Evolutionary conservation across 1,140 invertebrate species (phyloP), one percentile per base, ranked within the genome.

Genomic region (Zaprionus davidi): DNA sequence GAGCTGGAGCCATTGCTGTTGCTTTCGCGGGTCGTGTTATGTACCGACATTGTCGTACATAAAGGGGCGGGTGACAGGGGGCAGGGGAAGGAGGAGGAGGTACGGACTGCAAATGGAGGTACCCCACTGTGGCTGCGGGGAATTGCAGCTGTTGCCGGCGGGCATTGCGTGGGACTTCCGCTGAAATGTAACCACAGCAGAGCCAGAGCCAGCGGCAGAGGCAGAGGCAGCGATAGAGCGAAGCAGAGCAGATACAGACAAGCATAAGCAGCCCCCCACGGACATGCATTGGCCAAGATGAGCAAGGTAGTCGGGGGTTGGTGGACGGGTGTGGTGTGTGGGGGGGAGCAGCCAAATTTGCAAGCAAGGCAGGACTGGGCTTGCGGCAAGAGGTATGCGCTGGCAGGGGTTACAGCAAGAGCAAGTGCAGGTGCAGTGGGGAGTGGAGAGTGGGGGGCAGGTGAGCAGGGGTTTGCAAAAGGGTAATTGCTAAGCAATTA

Each of bases 401-500:
- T 11, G 31, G 2, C 31, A 55, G 24, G 59, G 53, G 59, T 31
- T 41, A 38, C 57, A 41, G 58, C 60, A 71, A 58, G 49, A 55
- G 3, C 28, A 17, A 34, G 12, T 24, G 62, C 11, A 44, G 6
- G 15, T 5, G 28, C 6, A 7, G 26, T 24, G 24, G 3, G 24
- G 3, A 28, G 26, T 1, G 26, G 1, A 1, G 26, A 28, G 28
- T 31, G 28, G 7, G 5, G n/a, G 28, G 12, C 15, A n/a, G 22
- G 20, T 26, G 20, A 31, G 2, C 57, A 55, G 36, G n/a, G 51
- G 63, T 41, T 68, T 88, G 74, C 85, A 72, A 81, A 71, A 79
- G 79, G 85, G 85, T 88, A 88, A 88, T 88, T 88, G 85, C 81
- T 90, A 79, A 90, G 85, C 85, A 88, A 88, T 88, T 88, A 88